phyloP scores from a whole-genome alignment of 2,797 vertebrate species.

The Erpetoichthys calabaricus region DNA sequence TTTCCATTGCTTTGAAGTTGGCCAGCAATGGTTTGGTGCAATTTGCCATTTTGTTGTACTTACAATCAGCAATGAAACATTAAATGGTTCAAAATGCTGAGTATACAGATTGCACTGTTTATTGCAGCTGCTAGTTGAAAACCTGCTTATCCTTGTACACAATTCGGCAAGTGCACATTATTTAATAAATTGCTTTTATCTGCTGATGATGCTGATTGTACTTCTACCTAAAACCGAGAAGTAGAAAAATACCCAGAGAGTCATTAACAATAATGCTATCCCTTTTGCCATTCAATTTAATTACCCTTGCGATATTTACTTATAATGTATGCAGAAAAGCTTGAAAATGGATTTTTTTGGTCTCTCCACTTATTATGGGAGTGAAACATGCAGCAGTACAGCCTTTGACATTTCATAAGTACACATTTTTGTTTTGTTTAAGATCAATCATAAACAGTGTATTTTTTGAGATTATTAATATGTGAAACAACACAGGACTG shows the following conservation, averaged over 20 bases:
- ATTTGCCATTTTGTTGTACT: too few species aligned
- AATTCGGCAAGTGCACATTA: not conserved
- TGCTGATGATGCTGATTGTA: not conserved
- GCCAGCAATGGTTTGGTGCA: too few species aligned
- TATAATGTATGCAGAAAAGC: not conserved
- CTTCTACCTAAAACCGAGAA: not conserved
- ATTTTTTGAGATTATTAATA: not conserved
- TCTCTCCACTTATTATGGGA: conserved; percentile 3
- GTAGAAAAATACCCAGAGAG: not conserved
- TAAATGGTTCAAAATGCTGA: not conserved
- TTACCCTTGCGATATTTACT: not conserved
- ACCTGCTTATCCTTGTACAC: not conserved
- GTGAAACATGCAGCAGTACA: not conserved
- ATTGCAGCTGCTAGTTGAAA: not conserved
- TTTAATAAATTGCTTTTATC: conserved; percentile 1
- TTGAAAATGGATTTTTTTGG: not conserved
- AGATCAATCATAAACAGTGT: not conserved
- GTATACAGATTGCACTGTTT: not conserved
- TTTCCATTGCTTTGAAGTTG: too few species aligned
- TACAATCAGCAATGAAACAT: not conserved
- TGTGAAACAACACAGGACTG: conserved; percentile 12
- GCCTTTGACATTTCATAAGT: conserved; percentile 7
- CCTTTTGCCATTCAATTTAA: not conserved
- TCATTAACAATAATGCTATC: not conserved
- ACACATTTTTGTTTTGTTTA: not conserved